Conservation (phyloP, 2,888 invertebrate genomes). For the Pristionchus exspectatus region DNA sequence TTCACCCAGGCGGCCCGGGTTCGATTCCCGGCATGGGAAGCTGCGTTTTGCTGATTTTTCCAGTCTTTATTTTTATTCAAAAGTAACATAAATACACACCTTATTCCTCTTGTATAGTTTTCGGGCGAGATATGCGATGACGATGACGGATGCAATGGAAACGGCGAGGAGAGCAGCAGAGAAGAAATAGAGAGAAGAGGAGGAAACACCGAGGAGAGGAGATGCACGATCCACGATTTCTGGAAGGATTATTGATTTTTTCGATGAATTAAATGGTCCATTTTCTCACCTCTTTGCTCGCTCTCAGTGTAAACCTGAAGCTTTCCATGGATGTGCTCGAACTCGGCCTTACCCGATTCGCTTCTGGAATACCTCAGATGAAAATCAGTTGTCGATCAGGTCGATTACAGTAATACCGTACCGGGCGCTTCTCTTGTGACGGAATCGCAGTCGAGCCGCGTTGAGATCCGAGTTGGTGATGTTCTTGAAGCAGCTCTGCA, state of each 20-base stretch:
- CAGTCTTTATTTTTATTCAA: constrained; percentile 60
- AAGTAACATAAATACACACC: not conserved
- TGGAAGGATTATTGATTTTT: not conserved
- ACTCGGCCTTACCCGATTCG: not conserved
- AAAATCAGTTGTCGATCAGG: not conserved
- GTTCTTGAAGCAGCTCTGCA: constrained; percentile 69
- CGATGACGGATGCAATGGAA: constrained; percentile 49
- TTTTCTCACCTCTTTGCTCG: not conserved
- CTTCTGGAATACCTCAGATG: not conserved
- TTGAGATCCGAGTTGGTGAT: constrained; percentile 67
- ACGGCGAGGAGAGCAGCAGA: constrained; percentile 29
- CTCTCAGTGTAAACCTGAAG: constrained; percentile 36
- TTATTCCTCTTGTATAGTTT: constrained; percentile 49
- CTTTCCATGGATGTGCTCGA: not conserved
- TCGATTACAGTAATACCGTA: not conserved
- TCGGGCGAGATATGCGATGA: constrained; percentile 45
- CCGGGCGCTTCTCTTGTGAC: constrained; percentile 43
- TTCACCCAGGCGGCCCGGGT: constrained; percentile 78
- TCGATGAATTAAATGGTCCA: not conserved
- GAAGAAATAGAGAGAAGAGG: constrained; percentile 53
- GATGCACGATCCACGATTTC: constrained; percentile 15
- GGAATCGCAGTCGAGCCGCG: constrained; percentile 67
- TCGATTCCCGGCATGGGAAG: constrained; percentile 77
- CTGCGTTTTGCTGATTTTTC: constrained; percentile 55
- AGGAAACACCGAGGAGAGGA: constrained; percentile 54